Evolutionary conservation across 1,140 invertebrate species (phyloP), one percentile per base, ranked within the genome.

Genomic region (Sitodiplosis mosellana): DNA sequence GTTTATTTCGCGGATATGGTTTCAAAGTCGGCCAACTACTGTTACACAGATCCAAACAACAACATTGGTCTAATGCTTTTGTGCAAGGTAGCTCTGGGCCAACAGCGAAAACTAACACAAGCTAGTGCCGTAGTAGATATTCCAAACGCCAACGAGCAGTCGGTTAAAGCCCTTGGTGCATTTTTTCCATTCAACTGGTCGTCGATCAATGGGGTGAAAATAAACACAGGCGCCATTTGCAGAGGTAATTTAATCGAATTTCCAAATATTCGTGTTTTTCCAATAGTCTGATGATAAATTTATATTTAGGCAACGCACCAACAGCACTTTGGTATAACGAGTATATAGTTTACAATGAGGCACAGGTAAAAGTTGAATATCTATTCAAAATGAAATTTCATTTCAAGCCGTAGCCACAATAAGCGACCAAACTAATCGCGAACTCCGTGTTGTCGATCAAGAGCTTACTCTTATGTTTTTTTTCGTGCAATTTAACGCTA

Each of bases 1-100:
- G 77, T 84, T 45, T 98, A 98, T 66, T 97, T 98, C 69, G 93
- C 94, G 3, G 94, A 99, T 65, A 96, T 97, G 90, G 91, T 97
- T 0, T 92, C 90, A 1, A 99, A 99, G 65, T 96, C 92, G 1
- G 94, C 94, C 1, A 97, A 98, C 64, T 99, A 99, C 64, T 98
- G 95, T 69, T 80, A 74, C 53, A 85, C 91, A 2, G 78, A 72
- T 44, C 67, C 67, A 2, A 54, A 60, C 37, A 83, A 83, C 60
- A 72, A 78, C 12, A 77, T 76, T 11, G 94, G 91, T 48, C 63
- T 97, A 12, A 58, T 99, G 63, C 54, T 98, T 52, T 70, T 99
- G 0, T 96, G 91, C 64, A 92, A 99, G 63, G 94, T 98, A 0
- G 93, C 93, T 14, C 71, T 98, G 4, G 94, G 91, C 14, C 80